Percentiles rank a stretch among this genome's conserved stretches.
phyloP scores from a whole-genome alignment of 2,113 vertebrate genomes.

The Tringa solitaria region DNA sequence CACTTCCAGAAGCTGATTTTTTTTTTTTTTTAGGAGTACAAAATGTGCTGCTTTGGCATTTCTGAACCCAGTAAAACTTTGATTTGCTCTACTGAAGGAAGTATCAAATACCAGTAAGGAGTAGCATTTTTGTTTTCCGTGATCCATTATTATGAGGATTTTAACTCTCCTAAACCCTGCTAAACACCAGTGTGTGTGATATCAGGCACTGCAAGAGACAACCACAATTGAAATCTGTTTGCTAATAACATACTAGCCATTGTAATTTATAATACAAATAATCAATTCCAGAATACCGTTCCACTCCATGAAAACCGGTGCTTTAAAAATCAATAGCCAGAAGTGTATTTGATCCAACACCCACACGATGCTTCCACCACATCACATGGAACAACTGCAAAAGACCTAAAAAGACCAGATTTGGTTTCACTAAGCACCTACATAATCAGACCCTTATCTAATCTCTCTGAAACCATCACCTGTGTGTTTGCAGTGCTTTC shows the following conservation, averaged over 20 bases:
- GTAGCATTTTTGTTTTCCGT: background rate
- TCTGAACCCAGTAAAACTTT: slow-evolving; percentile 73
- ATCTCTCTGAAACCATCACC: background rate
- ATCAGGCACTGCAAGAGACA: background rate
- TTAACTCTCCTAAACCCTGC: background rate
- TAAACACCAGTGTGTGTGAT: background rate
- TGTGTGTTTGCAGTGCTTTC: background rate
- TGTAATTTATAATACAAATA: background rate
- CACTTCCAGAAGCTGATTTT: slow-evolving; percentile 66
- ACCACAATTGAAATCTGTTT: background rate
- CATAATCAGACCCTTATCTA: background rate
- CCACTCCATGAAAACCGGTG: background rate
- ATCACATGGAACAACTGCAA: accelerated
- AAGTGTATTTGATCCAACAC: background rate
- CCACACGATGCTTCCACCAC: background rate
- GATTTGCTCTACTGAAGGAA: slow-evolving; percentile 61
- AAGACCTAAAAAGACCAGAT: background rate
- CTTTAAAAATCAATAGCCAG: background rate
- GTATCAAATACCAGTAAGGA: slow-evolving; percentile 52
- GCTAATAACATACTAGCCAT: background rate
- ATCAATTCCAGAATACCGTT: background rate
- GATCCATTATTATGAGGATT: background rate
- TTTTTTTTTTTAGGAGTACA: slow-evolving; percentile 21
- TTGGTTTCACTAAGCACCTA: background rate
- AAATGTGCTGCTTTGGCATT: slow-evolving; percentile 79